Evolutionary conservation across 1,140 invertebrate genomes (phyloP), one percentile per base, ranked within the genome.

Genomic region (Argopecten irradians): DNA sequence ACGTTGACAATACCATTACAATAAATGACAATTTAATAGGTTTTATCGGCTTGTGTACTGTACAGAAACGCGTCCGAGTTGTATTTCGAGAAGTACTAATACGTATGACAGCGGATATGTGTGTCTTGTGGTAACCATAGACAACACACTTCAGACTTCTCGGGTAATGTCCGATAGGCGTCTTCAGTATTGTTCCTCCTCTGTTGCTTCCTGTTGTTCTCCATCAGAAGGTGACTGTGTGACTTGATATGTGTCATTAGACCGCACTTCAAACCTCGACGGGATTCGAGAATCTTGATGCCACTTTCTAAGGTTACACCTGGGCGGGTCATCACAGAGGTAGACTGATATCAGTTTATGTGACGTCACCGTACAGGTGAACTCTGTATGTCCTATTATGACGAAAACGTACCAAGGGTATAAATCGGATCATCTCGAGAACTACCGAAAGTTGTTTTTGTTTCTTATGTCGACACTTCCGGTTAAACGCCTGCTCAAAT

Each of bases 231-330:
- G 7, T 7, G 55, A 28, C 22, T 28, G 1, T 16, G 55, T 71
- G 55, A 71, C 28, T 71, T 71, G 55, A 71, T 71, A 71, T n/a
- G 55, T 71, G 55, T 28, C 22, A 28, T 28, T 28, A 28, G n/a
- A 71, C 1, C 55, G 55, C 55, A 71, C 55, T 5, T 71, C 55
- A 71, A 71, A 71, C 55, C 55, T 1, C 14, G n/a, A n/a, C 11
- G 19, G 28, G 5, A n/a, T n/a, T 28, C 22, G n/a, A 28, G 55
- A 71, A 71, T 22, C n/a, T 5, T 16, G 55, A 71, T 71, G n/a
- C 55, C 55, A 71, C 55, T 71, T 71, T 71, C 55, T 71, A 71
- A 71, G n/a, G 55, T 71, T 71, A 71, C 55, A 71, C n/a, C 8
- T 71, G 28, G 55, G 22, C n/a, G 22, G 55, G 5, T 16, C 28